Conservation (phyloP, 1,140 invertebrate species). For the Lineus longissimus region DNA sequence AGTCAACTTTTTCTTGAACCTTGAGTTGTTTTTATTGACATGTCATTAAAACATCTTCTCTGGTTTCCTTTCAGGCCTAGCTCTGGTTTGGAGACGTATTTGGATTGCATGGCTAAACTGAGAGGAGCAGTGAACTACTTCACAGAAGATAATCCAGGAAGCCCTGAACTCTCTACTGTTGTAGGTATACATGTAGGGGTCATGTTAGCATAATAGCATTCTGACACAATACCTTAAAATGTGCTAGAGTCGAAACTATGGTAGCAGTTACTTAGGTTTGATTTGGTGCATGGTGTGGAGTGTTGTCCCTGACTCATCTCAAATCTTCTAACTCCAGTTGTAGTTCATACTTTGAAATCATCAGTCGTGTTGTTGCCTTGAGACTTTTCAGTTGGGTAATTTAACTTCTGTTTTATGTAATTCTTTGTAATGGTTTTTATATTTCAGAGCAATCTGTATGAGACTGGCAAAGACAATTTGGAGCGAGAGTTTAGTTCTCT, state of each 20-base stretch:
- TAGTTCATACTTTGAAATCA: no score
- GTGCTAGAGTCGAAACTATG: no score
- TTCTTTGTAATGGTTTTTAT: conserved; percentile 12
- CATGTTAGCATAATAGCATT: no score
- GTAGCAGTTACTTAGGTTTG: no score
- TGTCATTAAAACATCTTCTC: conserved; percentile 10
- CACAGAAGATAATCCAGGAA: conserved; percentile 86
- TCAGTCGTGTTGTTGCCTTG: no score
- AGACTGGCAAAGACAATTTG: conserved; percentile 69
- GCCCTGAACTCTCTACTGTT: conserved; percentile 89
- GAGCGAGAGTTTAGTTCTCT: conserved; percentile 84
- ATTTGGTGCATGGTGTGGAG: no score
- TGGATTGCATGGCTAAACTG: conserved; percentile 79
- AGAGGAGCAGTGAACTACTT: conserved; percentile 87
- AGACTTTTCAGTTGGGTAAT: no score
- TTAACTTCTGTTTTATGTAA: no score
- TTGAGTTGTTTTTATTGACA: conserved; percentile 8
- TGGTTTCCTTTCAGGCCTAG: conserved; percentile 55
- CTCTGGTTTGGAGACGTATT: conserved; percentile 65
- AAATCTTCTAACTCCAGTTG: no score
- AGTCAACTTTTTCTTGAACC: no score
- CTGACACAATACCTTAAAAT: no score
- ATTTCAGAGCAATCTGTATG: conserved; percentile 67
- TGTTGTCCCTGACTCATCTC: no score
- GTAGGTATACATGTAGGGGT: conserved; percentile 56